A percentile compares a stretch with the other conserved stretches of the same genome.
phyloP scores from a whole-genome alignment of 2,113 vertebrate genomes.

The Planiliza haematocheilus region DNA sequence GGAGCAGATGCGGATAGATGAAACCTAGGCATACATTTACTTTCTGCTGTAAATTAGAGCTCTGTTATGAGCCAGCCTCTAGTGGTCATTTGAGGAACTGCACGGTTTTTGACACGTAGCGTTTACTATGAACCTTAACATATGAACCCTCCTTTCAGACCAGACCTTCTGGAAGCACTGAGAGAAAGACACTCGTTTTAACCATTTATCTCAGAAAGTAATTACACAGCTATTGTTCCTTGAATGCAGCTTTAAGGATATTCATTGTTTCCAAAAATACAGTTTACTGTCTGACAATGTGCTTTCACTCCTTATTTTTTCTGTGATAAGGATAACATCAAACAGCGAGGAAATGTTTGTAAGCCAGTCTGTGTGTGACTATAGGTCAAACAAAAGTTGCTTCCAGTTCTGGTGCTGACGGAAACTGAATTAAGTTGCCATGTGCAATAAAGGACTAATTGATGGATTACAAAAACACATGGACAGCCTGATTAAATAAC shows the following conservation, averaged over 20 bases:
- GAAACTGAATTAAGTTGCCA: background rate
- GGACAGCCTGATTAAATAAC: background rate
- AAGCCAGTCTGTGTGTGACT: background rate
- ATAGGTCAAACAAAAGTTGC: background rate
- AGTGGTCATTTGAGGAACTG: too few relatives aligned
- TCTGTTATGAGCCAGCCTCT: too few relatives aligned
- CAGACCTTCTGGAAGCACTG: background rate
- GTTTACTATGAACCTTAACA: too few relatives aligned
- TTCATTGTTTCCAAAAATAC: constrained; percentile 34
- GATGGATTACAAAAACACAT: background rate
- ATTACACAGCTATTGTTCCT: constrained; percentile 46
- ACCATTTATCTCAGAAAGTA: constrained; percentile 35
- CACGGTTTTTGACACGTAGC: too few relatives aligned
- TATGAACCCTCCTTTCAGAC: too few relatives aligned
- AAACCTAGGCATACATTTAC: too few relatives aligned
- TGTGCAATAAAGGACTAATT: background rate
- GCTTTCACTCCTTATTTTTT: constrained; percentile 22
- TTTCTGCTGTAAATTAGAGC: too few relatives aligned
- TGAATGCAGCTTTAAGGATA: constrained; percentile 43
- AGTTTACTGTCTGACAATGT: constrained; percentile 33
- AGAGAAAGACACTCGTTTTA: constrained; percentile 31
- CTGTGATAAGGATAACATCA: constrained; percentile 10
- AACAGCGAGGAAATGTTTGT: constrained; percentile 23
- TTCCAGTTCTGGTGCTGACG: constrained; percentile 6
- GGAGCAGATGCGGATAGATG: too few relatives aligned